Conservation (phyloP, 2,113 vertebrate genomes). For the Pampusana beccarii region DNA sequence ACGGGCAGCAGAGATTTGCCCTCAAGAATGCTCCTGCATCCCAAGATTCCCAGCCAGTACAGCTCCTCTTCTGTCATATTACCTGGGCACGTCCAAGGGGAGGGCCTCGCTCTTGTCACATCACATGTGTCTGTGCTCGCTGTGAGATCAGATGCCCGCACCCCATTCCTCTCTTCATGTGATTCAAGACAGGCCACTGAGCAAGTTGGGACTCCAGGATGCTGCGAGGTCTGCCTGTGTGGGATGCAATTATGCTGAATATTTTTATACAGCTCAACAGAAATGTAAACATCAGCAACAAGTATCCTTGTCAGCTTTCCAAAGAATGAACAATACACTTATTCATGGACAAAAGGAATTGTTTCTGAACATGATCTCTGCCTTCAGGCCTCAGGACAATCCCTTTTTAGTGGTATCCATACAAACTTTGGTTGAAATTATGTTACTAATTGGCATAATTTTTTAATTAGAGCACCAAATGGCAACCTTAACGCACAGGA, state of each 20-base stretch:
- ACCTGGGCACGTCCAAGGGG: background rate
- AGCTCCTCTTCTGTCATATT: background rate
- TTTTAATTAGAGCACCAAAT: slow-evolving; percentile 75
- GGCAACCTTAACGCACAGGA: slow-evolving; percentile 52
- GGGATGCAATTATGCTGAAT: background rate
- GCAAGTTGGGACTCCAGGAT: background rate
- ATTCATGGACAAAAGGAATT: slow-evolving; percentile 50
- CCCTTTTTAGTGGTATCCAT: slow-evolving; percentile 63
- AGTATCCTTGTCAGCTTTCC: slow-evolving; percentile 62
- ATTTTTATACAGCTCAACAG: slow-evolving; percentile 36
- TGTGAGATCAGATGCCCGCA: background rate
- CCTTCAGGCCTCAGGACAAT: slow-evolving; percentile 56
- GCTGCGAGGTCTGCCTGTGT: background rate
- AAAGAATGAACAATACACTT: slow-evolving; percentile 57
- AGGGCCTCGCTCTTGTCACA: background rate
- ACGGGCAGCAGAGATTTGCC: background rate
- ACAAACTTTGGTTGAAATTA: slow-evolving; percentile 71
- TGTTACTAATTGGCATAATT: slow-evolving; percentile 69
- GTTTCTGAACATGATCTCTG: slow-evolving; percentile 46
- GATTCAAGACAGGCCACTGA: background rate
- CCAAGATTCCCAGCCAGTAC: background rate
- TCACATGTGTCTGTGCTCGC: background rate
- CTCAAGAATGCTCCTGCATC: background rate
- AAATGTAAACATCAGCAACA: slow-evolving; percentile 60
- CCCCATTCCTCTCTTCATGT: background rate